Percentiles rank a stretch among this genome's conserved stretches.
phyloP scores from a whole-genome alignment of 2,113 vertebrate species.

The Leptosomus discolor region DNA sequence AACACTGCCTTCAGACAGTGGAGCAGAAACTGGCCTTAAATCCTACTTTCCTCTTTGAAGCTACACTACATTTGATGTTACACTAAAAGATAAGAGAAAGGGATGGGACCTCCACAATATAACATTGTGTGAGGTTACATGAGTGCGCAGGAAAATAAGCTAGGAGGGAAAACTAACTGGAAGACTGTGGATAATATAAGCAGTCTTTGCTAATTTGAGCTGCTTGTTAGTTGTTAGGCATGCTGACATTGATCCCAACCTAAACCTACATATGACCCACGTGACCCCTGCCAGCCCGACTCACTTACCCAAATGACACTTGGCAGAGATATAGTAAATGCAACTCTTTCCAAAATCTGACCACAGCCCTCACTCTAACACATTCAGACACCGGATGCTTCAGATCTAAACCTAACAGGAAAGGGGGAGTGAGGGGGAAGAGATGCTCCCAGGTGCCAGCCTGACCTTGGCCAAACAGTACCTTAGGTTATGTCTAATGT shows the following conservation, averaged over 20 bases:
- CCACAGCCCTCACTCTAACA: neutral
- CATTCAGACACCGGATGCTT: neutral
- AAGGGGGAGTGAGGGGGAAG: accelerated
- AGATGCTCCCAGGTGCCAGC: neutral
- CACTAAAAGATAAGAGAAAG: neutral
- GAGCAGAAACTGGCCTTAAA: neutral
- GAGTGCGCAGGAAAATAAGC: neutral
- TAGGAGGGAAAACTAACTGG: neutral
- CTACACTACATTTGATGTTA: neutral
- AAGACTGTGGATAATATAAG: neutral
- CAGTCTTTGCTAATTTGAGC: neutral
- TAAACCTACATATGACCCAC: neutral
- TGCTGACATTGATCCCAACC: neutral
- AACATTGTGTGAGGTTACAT: neutral
- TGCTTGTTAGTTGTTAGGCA: neutral
- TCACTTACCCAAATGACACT: neutral
- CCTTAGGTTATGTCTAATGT: neutral
- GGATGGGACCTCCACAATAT: neutral
- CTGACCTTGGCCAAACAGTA: neutral
- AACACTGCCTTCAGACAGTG: neutral
- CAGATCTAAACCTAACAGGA: neutral
- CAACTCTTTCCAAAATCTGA: neutral
- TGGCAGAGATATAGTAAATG: neutral
- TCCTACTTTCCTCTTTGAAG: neutral
- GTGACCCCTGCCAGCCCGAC: neutral